Percentiles rank a stretch among this genome's conserved stretches.
These are phyloP conservation scores for Loxodonta africana DNA, from an alignment of 2,113 vertebrate species.

Conservation along the genomic window DNA sequence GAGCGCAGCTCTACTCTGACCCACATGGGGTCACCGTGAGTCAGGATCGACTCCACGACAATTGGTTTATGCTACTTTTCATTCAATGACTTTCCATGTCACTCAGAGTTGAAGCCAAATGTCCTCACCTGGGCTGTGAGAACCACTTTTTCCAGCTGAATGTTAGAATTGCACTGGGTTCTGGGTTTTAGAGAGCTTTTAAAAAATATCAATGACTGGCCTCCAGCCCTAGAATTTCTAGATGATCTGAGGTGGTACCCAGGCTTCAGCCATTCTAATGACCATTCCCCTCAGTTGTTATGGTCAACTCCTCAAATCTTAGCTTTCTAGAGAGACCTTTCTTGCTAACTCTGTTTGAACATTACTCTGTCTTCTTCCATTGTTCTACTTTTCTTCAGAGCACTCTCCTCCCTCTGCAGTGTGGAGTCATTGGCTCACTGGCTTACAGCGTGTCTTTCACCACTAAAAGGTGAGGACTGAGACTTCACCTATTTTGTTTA, in stretches of 20 bases:
- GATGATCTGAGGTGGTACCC: not conserved
- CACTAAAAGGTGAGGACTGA: not conserved
- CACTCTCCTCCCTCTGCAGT: fast-evolving
- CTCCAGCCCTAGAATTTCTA: too few species aligned
- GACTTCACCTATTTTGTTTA: not conserved
- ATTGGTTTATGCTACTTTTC: not conserved
- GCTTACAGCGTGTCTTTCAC: too few species aligned
- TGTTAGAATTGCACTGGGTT: not conserved
- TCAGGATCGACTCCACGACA: too few species aligned
- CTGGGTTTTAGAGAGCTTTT: not conserved
- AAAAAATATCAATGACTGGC: not conserved
- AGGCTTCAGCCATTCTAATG: not conserved
- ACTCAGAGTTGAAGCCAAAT: not conserved
- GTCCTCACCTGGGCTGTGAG: not conserved
- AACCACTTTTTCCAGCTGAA: not conserved
- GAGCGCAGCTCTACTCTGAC: not conserved
- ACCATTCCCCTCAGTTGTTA: not conserved
- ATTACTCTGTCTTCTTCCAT: fast-evolving
- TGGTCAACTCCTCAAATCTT: not conserved
- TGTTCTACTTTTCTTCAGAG: not conserved
- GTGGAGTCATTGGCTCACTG: not conserved
- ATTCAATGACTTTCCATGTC: fast-evolving
- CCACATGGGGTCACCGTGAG: too few species aligned
- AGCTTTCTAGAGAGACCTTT: not conserved
- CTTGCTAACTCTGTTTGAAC: fast-evolving